Evolutionary conservation across 1,140 invertebrate species (phyloP).

Genomic region (Drosophila varians): DNA sequence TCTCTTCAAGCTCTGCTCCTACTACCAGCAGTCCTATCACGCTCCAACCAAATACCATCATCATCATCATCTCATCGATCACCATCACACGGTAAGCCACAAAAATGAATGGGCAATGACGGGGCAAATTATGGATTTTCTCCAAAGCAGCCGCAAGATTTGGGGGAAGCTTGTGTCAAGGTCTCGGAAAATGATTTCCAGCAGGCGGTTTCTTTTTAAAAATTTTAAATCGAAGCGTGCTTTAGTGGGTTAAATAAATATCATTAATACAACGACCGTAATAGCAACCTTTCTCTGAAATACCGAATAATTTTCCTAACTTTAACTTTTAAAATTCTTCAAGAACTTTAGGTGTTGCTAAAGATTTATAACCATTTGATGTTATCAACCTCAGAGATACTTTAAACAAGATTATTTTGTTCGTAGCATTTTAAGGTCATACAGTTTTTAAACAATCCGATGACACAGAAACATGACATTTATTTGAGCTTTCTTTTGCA

Average conservation of each 20-base stretch:
- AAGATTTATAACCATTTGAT: background rate
- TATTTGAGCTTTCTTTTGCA: background rate
- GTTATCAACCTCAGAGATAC: background rate
- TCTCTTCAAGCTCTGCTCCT: constrained; percentile 92
- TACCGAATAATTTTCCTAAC: background rate
- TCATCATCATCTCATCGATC: constrained; percentile 89
- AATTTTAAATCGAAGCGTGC: background rate
- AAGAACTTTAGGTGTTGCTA: background rate
- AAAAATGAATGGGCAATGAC: background rate
- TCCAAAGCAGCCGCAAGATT: background rate
- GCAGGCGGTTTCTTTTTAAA: background rate
- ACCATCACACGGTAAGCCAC: constrained; percentile 85
- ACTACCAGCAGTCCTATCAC: constrained; percentile 89
- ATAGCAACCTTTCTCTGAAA: background rate
- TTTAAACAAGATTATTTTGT: background rate
- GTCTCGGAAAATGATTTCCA: background rate
- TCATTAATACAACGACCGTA: background rate
- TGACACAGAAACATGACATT: constrained; percentile 9
- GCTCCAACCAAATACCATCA: constrained; percentile 92
- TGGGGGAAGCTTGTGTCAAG: background rate
- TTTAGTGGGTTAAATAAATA: background rate
- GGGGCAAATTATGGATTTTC: constrained; percentile 20
- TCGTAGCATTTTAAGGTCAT: background rate
- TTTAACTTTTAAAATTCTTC: background rate
- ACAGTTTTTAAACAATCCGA: background rate